Conservation (phyloP, 2,888 invertebrate species). For the Petrolisthes manimaculis region DNA sequence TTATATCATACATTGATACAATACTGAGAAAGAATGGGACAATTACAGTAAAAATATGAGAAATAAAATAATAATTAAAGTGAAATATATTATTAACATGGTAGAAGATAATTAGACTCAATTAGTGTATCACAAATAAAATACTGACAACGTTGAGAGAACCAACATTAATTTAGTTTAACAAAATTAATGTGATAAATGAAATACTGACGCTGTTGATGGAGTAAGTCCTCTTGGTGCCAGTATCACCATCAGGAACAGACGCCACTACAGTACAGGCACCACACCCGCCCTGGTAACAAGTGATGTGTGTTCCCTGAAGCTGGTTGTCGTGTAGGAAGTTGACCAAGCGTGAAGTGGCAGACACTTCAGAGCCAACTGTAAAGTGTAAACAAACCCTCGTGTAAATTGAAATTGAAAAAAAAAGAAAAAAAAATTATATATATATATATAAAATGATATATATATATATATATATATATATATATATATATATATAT, state of each 20-base stretch:
- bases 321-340: conserved; percentile 40
- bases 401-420: background rate
- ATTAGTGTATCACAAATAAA: background rate
- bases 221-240: conserved; percentile 36
- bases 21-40: background rate
- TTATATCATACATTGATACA: too few relatives aligned
- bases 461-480: too few relatives aligned
- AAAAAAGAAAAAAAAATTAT: background rate
- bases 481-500: too few relatives aligned
- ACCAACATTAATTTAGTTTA: too few relatives aligned
- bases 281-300: conserved; percentile 63
- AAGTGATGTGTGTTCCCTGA: conserved; percentile 58
- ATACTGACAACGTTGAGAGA: too few relatives aligned
- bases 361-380: conserved; percentile 26
- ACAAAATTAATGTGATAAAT: background rate
- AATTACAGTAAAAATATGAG: background rate
- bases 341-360: conserved; percentile 41
- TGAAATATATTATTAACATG: background rate
- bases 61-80: conserved; percentile 8
- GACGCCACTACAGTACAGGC: conserved; percentile 60
- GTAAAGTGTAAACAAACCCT: conserved; percentile 17
- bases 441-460: too few relatives aligned
- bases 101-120: background rate
- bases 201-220: conserved; percentile 50
- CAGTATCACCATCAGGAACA: conserved; percentile 49